phyloP scores from a whole-genome alignment of 2,888 invertebrate genomes.

The Osedax frankpressi region DNA sequence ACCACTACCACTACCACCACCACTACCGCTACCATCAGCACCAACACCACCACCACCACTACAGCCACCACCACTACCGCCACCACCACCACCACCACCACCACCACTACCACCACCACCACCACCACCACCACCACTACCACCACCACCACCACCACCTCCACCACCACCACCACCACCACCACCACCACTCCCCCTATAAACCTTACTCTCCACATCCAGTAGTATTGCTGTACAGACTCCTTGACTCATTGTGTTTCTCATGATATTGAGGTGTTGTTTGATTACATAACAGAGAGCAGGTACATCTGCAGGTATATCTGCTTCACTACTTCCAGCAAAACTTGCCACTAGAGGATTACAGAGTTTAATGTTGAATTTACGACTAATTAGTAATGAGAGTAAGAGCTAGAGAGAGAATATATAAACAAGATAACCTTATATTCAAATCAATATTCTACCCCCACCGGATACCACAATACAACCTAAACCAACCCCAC shows the following conservation, averaged over 20 bases:
- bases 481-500: no score
- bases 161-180: neutral
- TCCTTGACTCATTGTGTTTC: slow-evolving; percentile 32
- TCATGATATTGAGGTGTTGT: slow-evolving; percentile 36
- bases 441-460: no score
- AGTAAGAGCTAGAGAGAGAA: no score
- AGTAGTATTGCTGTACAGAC: slow-evolving; percentile 41
- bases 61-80: neutral
- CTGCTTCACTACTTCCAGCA: no score
- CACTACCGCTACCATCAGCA: neutral
- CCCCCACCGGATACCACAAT: no score
- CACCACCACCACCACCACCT: neutral
- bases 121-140: neutral
- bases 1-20: neutral
- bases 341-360: no score
- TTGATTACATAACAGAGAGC: slow-evolving; percentile 36
- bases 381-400: no score
- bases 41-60: neutral
- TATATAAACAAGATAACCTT: no score
- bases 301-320: slow-evolving; percentile 34
- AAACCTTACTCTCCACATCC: slow-evolving; percentile 44
- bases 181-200: neutral
- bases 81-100: slow-evolving; percentile 10
- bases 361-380: no score
- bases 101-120: neutral